A percentile compares a stretch with the other conserved stretches of the same genome.
Evolutionary conservation across 1,140 invertebrate genomes (phyloP).

Genomic region (Drosophila setifemur): DNA sequence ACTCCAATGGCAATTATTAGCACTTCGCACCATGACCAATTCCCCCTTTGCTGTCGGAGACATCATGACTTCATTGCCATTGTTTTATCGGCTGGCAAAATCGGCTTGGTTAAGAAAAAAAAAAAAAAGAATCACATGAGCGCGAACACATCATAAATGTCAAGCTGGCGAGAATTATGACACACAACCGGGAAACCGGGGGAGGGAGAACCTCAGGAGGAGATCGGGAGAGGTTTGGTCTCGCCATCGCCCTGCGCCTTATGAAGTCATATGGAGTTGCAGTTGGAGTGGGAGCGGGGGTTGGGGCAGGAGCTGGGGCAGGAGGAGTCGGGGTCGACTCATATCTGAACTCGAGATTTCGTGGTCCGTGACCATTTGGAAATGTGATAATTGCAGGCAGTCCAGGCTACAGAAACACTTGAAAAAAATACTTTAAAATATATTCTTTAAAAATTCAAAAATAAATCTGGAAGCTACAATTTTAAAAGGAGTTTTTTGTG

Average conservation of each 20-base stretch:
- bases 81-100: slow-evolving; percentile 65
- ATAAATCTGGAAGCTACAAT: too few relatives aligned
- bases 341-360: slow-evolving; percentile 77
- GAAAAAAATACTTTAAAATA: too few relatives aligned
- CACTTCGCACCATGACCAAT: slow-evolving; percentile 43
- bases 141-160: slow-evolving; percentile 80
- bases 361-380: slow-evolving; percentile 82
- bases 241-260: slow-evolving; percentile 31
- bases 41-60: slow-evolving; percentile 9
- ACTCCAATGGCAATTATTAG: slow-evolving; percentile 23
- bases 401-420: slow-evolving; percentile 33
- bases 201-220: slow-evolving; percentile 1
- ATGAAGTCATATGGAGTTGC: slow-evolving; percentile 52
- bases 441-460: too few relatives aligned
- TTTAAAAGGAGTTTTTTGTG: too few relatives aligned
- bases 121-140: slow-evolving; percentile 71
- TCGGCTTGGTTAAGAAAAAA: slow-evolving; percentile 46
- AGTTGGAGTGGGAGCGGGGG: background rate
- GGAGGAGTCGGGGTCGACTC: slow-evolving; percentile 14
- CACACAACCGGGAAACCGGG: slow-evolving; percentile 30
- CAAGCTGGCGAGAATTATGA: slow-evolving; percentile 77
- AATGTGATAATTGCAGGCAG: slow-evolving; percentile 79
- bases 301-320: background rate
- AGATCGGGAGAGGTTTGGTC: background rate
- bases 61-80: slow-evolving; percentile 77